phyloP scores from a whole-genome alignment of 2,113 vertebrate species.

The Odobenus rosmarus region DNA sequence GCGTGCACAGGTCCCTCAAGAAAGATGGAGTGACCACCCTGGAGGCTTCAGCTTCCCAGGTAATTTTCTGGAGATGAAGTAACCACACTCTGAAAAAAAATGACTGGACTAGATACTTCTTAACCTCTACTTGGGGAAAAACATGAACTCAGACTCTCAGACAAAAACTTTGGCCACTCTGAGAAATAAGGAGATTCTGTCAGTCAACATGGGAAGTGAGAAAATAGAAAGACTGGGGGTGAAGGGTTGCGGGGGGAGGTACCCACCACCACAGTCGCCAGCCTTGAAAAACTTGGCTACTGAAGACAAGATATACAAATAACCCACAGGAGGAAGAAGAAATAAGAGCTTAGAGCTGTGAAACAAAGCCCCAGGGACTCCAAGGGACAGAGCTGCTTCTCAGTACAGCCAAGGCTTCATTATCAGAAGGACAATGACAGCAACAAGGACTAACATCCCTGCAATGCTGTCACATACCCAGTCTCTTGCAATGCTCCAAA shows the following conservation, averaged over 20 bases:
- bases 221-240: neutral
- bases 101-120: neutral
- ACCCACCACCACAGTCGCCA: neutral
- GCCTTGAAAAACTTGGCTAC: neutral
- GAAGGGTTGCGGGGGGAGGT: neutral
- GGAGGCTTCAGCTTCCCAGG: neutral
- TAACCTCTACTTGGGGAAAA: neutral
- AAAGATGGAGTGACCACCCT: neutral
- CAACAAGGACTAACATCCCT: neutral
- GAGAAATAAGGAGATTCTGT: neutral
- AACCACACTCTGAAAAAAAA: neutral
- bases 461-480: neutral
- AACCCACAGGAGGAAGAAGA: neutral
- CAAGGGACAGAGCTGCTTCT: neutral
- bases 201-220: neutral
- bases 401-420: no score
- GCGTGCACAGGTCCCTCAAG: neutral
- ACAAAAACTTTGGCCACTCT: neutral
- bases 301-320: neutral
- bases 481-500: neutral
- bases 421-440: neutral
- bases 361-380: neutral
- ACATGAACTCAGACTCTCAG: neutral
- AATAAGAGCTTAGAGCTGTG: neutral
- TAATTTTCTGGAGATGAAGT: neutral